A percentile compares a stretch with the other conserved stretches of the same genome.
Conservation (phyloP, 2,797 vertebrate species). For the Etheostoma perlongum region DNA sequence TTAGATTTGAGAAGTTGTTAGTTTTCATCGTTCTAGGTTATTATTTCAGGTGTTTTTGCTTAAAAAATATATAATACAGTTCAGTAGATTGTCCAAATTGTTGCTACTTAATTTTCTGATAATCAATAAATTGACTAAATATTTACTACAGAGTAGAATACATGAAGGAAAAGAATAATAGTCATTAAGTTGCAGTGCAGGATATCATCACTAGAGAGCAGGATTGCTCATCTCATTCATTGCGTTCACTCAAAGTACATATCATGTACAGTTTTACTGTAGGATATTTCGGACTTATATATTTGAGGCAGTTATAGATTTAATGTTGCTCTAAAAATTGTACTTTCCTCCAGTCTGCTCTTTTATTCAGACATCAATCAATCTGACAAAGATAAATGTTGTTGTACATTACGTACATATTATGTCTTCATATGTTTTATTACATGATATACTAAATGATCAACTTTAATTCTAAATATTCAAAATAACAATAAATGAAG, state of each 20-base stretch:
- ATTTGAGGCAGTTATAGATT: conserved; percentile 9
- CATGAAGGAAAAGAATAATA: no score
- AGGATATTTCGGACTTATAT: neutral
- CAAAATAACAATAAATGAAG: neutral
- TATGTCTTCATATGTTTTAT: neutral
- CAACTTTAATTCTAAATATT: neutral
- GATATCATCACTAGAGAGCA: conserved; percentile 73
- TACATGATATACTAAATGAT: neutral
- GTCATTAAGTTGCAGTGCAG: conserved; percentile 5
- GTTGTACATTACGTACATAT: conserved; percentile 6
- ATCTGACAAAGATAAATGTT: neutral
- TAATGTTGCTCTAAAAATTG: neutral
- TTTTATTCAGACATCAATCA: neutral
- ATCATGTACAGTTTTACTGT: neutral
- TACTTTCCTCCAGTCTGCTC: neutral
- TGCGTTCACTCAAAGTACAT: neutral
- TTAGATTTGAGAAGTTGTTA: neutral
- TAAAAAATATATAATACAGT: neutral
- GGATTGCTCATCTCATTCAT: conserved; percentile 53
- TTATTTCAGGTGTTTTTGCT: neutral
- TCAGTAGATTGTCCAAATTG: neutral
- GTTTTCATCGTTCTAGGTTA: no score
- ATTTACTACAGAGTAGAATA: neutral
- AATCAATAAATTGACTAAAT: neutral
- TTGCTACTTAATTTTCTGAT: neutral